phyloP scores from a whole-genome alignment of 2,113 vertebrate species.

The Poeciliopsis occidentalis region DNA sequence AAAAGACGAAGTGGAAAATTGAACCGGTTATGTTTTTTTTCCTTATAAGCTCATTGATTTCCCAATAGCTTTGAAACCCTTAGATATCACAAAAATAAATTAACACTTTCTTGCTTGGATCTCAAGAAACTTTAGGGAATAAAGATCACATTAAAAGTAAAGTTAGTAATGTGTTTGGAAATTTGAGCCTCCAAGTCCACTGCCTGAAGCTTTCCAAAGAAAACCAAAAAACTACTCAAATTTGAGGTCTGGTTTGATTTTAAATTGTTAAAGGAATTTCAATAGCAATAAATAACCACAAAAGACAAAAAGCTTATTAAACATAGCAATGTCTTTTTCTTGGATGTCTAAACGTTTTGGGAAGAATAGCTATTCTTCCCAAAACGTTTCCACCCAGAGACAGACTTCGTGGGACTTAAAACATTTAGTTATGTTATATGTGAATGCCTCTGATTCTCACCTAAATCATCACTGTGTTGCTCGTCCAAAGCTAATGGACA shows the following conservation, averaged over 20 bases:
- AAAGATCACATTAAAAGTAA: not conserved
- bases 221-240: not conserved
- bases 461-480: constrained; percentile 12
- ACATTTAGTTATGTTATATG: constrained; percentile 3
- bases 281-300: no score
- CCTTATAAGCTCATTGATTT: not conserved
- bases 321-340: no score
- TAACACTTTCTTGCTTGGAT: not conserved
- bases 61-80: not conserved
- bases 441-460: constrained; percentile 24
- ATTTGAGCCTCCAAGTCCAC: not conserved
- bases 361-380: no score
- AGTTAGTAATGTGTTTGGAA: not conserved
- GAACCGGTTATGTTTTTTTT: not conserved
- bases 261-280: no score
- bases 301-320: no score
- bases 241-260: no score
- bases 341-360: no score
- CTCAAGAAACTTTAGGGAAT: no score
- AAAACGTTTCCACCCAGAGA: no score
- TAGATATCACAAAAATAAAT: not conserved
- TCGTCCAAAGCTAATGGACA: constrained; percentile 28
- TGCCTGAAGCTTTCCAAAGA: not conserved
- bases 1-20: not conserved
- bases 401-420: no score